phyloP scores from a whole-genome alignment of 1,140 invertebrate genomes.

The Notospermus geniculatus region DNA sequence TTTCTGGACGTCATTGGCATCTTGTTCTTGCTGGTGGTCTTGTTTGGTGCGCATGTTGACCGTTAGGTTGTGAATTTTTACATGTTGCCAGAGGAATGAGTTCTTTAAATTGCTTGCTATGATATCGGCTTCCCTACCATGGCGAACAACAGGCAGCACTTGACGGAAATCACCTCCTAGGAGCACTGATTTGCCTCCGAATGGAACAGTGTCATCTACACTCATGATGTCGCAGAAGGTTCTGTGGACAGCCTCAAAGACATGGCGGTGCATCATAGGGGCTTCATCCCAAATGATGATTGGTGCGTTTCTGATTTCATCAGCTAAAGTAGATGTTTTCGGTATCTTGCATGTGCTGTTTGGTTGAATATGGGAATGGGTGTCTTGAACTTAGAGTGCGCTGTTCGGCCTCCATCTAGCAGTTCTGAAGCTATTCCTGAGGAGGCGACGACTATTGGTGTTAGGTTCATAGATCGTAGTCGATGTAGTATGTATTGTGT shows the following conservation, averaged over 20 bases:
- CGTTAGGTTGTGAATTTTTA: neutral
- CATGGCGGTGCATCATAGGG: neutral
- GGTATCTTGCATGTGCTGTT: conserved; percentile 1
- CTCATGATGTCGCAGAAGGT: neutral
- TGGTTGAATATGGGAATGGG: neutral
- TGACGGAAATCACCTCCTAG: neutral
- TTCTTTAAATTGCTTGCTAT: neutral
- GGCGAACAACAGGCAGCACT: neutral
- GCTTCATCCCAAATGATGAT: neutral
- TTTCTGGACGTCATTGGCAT: neutral
- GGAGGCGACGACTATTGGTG: neutral
- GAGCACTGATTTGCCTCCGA: neutral
- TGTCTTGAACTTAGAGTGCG: conserved; percentile 1
- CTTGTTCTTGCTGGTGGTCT: neutral
- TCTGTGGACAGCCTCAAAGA: neutral
- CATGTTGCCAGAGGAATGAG: neutral
- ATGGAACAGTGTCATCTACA: neutral
- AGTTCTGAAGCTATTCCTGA: conserved; percentile 1
- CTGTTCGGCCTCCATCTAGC: conserved; percentile 2
- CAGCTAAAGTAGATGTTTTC: neutral
- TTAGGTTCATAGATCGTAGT: neutral
- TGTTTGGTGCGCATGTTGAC: neutral
- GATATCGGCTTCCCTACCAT: neutral
- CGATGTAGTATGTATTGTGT: neutral
- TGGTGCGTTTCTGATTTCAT: neutral